A percentile compares a stretch with the other conserved stretches of the same genome.
phyloP scores from a whole-genome alignment of 2,797 vertebrate genomes.

The Chanos chanos region DNA sequence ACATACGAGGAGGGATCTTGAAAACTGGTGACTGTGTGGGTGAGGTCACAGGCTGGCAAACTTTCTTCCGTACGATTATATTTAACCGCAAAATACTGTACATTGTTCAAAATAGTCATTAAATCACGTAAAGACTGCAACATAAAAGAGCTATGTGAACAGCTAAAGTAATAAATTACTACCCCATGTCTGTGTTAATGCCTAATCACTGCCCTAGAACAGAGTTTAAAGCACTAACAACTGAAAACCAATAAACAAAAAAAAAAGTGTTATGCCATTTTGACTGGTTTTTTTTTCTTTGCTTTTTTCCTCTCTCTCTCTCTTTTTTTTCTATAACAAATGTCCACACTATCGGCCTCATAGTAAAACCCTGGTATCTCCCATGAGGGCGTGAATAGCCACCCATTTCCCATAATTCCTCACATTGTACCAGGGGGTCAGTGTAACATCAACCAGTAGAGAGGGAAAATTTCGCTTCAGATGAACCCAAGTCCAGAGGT shows the following conservation, averaged over 20 bases:
- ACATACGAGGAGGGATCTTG: too few species aligned
- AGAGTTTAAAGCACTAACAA: too few species aligned
- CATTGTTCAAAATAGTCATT: too few species aligned
- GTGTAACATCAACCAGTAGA: not conserved
- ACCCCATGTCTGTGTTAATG: not conserved
- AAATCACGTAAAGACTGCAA: constrained; percentile 1
- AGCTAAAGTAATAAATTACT: constrained; percentile 10
- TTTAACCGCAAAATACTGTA: too few species aligned
- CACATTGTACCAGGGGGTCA: not conserved
- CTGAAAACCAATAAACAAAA: not conserved
- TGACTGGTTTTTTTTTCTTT: too few species aligned
- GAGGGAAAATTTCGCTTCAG: not conserved
- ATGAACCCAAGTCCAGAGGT: constrained; percentile 1
- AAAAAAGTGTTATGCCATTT: not conserved
- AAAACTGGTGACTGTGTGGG: too few species aligned
- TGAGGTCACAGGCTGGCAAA: not conserved
- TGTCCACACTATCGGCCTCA: constrained; percentile 1
- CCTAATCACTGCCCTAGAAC: not conserved
- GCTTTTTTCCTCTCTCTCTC: too few species aligned
- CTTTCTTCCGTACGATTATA: too few species aligned
- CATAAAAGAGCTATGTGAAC: constrained; percentile 1
- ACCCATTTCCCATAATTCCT: not conserved
- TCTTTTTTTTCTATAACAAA: not conserved
- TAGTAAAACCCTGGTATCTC: not conserved
- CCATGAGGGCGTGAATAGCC: not conserved